phyloP scores from a whole-genome alignment of 2,888 invertebrate species.

The Shargacucullia verbasci region DNA sequence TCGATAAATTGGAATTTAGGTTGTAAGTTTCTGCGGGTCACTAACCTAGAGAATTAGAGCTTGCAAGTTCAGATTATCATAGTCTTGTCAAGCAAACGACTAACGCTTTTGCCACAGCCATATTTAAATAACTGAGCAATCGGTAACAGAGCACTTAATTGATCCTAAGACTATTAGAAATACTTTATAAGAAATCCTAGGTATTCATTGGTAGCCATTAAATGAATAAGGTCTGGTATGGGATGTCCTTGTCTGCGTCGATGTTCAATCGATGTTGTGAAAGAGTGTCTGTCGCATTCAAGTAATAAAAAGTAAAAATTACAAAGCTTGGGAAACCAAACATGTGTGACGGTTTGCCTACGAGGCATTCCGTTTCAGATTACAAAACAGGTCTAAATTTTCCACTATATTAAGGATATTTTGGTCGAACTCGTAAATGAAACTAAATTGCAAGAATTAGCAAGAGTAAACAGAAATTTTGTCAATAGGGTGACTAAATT shows the following conservation, averaged over 20 bases:
- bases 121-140: no score
- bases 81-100: no score
- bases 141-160: constrained; percentile 4
- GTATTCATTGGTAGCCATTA: constrained; percentile 26
- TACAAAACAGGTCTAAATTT: no score
- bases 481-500: no score
- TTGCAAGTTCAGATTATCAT: no score
- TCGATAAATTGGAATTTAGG: no score
- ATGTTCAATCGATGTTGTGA: constrained; percentile 38
- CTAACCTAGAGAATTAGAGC: no score
- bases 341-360: constrained; percentile 5
- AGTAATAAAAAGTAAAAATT: constrained; percentile 1
- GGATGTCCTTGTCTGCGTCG: constrained; percentile 27
- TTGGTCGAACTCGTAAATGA: background rate
- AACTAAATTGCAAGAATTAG: no score
- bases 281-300: constrained; percentile 6
- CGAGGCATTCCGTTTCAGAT: no score
- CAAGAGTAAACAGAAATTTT: no score
- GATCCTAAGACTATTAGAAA: constrained; percentile 8
- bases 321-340: constrained; percentile 12
- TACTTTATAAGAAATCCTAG: constrained; percentile 5
- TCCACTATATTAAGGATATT: background rate
- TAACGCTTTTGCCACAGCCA: no score
- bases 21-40: no score
- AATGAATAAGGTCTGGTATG: constrained; percentile 22